Base-by-base conservation (phyloP, 1,140 invertebrate species). In the Drosophila kurseongensis region DNA sequence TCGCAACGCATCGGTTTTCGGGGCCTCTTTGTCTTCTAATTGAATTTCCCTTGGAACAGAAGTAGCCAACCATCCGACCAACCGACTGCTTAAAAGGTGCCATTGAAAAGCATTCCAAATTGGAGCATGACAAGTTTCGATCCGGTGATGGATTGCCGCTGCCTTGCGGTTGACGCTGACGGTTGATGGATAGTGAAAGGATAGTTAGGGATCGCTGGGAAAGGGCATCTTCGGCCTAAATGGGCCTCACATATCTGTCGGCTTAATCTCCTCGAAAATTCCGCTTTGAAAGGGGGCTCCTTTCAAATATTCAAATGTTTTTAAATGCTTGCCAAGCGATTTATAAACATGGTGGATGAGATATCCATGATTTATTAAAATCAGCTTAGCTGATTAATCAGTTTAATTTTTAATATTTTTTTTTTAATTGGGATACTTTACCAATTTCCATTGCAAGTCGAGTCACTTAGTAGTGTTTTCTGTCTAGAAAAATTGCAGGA, bases 51-150 rank as follows among this genome's bases (percentile, higher is more conserved):
- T 71, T 57, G 65, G 61, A 23, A 23, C 57, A 51, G 75, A 80
- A 68, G 65, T 40, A 67, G 44, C 44, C 5, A 5, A 8, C 29
- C 29, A 32, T 7, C 8, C 41, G 29, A 54, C 2, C 36, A 2
- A 42, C 44, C 38, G 12, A 41, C 13, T 48, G 44, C 54, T 50
- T 57, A 58, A 68, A 88, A 86, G 71, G 65, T 83, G 83, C 59
- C 84, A 69, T 67, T 88, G 83, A 89, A 89, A 88, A 83, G 84
- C 83, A 88, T 88, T 79, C 67, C 69, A 82, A 88, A 86, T 86
- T 86, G 79, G 82, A 82, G 75, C 82, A 86, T 75, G 69, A 86
- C 68, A 76, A 79, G 77, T 82, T 77, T 81, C 40, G 29, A 38
- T 10, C 55, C 36, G 52, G 77, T 83, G 83, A 88, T 83, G 62